These are phyloP conservation scores for Plagiodera versicolora DNA, from an alignment of 2,888 invertebrate genomes.

Conservation along the genomic window DNA sequence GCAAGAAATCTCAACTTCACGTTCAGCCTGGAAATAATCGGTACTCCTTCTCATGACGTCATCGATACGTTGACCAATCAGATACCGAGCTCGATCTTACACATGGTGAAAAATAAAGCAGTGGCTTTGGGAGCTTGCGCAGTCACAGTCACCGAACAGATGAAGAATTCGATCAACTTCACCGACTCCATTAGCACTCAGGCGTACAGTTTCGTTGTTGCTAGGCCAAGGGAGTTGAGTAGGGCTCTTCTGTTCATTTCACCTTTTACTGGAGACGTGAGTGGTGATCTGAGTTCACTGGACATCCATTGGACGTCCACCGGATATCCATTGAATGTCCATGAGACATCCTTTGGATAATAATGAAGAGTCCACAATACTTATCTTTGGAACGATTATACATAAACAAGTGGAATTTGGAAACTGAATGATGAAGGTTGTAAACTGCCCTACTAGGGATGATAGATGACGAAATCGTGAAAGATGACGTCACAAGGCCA, in stretches of 20 bases:
- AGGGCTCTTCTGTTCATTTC: constrained; percentile 81
- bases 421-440: no score
- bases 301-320: background rate
- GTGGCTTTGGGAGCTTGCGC: constrained; percentile 65
- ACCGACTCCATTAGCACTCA: constrained; percentile 78
- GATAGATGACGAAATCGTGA: no score
- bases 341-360: background rate
- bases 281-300: constrained; percentile 40
- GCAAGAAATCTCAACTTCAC: constrained; percentile 80
- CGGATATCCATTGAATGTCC: background rate
- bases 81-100: constrained; percentile 50
- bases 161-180: constrained; percentile 67
- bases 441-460: no score
- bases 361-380: no score
- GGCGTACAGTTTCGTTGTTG: constrained; percentile 76
- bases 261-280: constrained; percentile 74
- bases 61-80: constrained; percentile 19
- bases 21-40: constrained; percentile 58
- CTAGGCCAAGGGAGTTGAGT: constrained; percentile 78
- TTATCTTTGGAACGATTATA: no score
- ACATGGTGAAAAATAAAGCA: constrained; percentile 56
- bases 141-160: constrained; percentile 60
- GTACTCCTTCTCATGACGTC: constrained; percentile 9
- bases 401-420: no score
- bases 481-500: no score